A percentile compares a stretch with the other conserved stretches of the same genome.
Evolutionary conservation across 2,888 invertebrate genomes (phyloP).

Genomic region (Busseola fusca): DNA sequence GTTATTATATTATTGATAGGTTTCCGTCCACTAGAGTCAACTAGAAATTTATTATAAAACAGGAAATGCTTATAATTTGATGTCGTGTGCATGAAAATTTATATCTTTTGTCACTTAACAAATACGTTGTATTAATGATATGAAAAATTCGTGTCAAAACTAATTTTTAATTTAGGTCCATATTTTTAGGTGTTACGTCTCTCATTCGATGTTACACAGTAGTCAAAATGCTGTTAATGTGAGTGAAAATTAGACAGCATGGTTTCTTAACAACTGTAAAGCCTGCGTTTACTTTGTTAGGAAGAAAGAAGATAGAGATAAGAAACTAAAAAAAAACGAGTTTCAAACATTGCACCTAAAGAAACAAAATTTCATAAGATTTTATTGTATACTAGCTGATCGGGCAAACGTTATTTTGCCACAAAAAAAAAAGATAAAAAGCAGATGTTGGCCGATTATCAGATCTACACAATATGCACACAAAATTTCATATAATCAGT

Average conservation of each 20-base stretch:
- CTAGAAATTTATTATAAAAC: conserved; percentile 55
- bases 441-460: too few relatives aligned
- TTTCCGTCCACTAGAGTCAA: conserved; percentile 59
- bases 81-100: conserved; percentile 53
- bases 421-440: too few relatives aligned
- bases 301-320: too few relatives aligned
- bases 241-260: background rate
- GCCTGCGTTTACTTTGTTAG: background rate
- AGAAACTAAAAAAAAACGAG: background rate
- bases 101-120: conserved; percentile 61
- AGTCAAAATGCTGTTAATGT: conserved; percentile 8
- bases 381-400: too few relatives aligned
- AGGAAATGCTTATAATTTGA: conserved; percentile 62
- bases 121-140: conserved; percentile 56
- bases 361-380: background rate
- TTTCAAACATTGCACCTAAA: background rate
- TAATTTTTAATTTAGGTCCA: conserved; percentile 44
- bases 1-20: conserved; percentile 65
- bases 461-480: too few relatives aligned
- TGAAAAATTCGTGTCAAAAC: conserved; percentile 51
- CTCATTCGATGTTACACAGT: conserved; percentile 10
- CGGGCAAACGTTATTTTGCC: too few relatives aligned
- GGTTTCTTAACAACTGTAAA: background rate
- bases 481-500: too few relatives aligned
- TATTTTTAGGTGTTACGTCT: conserved; percentile 29